phyloP scores from a whole-genome alignment of 2,113 vertebrate species.

The Nycticebus coucang region DNA sequence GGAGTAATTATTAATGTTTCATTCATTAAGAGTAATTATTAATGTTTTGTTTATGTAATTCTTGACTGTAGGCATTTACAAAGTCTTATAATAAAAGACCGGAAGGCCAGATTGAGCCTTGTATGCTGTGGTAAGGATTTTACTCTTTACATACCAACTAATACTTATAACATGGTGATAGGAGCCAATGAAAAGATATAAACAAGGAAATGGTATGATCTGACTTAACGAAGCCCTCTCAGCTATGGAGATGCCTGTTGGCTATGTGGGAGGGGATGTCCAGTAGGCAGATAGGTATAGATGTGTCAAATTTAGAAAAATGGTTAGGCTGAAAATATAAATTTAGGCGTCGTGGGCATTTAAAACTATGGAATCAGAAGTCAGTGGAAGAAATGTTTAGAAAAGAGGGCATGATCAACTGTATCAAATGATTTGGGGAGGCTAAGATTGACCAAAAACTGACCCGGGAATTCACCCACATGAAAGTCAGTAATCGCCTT shows the following conservation, averaged over 20 bases:
- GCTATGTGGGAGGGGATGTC: background rate
- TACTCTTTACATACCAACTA: too few species aligned
- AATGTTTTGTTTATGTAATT: too few species aligned
- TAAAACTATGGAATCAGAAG: background rate
- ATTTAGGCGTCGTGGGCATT: background rate
- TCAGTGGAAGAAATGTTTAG: background rate
- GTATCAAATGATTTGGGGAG: background rate
- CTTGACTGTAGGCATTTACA: too few species aligned
- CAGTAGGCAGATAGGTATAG: background rate
- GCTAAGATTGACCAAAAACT: background rate
- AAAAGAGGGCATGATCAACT: background rate
- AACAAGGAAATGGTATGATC: background rate
- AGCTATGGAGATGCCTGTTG: background rate
- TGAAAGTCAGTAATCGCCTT: background rate
- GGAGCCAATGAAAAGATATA: background rate
- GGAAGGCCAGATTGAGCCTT: background rate
- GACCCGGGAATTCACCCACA: background rate
- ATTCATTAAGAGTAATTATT: too few species aligned
- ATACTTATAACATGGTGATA: too few species aligned
- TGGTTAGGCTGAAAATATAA: background rate
- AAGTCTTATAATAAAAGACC: too few species aligned
- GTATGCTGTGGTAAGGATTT: background rate
- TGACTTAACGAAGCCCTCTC: background rate
- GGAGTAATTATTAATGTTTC: too few species aligned
- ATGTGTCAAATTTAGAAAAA: conserved; percentile 2